Conservation (phyloP, 2,888 invertebrate species). For the Lordiphosa andalusiaca region DNA sequence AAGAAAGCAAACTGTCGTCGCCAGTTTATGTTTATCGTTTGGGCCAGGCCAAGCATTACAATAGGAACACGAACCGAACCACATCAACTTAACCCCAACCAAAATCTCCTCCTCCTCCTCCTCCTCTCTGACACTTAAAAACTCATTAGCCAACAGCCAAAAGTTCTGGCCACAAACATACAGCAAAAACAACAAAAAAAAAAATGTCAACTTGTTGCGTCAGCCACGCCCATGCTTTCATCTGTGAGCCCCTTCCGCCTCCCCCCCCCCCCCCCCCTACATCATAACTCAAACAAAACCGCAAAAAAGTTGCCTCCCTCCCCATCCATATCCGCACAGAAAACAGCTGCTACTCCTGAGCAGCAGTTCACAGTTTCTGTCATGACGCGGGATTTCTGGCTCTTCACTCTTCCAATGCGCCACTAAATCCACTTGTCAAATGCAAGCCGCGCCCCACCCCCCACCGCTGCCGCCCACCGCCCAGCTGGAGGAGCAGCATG, state of each 20-base stretch:
- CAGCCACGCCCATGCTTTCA: conserved; percentile 28
- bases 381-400: conserved; percentile 4
- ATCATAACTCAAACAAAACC: conserved; percentile 7
- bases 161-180: conserved; percentile 3
- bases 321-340: background rate
- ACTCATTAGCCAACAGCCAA: conserved; percentile 34
- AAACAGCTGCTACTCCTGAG: background rate
- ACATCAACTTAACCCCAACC: background rate
- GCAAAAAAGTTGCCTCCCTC: background rate
- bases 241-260: background rate
- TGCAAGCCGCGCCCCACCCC: conserved; percentile 25
- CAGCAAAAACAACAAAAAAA: conserved; percentile 11
- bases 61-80: no score
- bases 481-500: background rate
- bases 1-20: conserved; percentile 10
- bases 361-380: conserved; percentile 17
- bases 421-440: conserved; percentile 43
- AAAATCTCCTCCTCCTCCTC: background rate
- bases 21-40: conserved; percentile 7
- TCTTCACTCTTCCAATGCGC: conserved; percentile 24
- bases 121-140: conserved; percentile 33
- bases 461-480: conserved; percentile 2
- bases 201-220: conserved; percentile 38
- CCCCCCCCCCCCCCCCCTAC: background rate
- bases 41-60: background rate